Percentiles rank a stretch among this genome's conserved stretches.
These are phyloP conservation scores for Siphlonurus alternatus DNA, from an alignment of 2,888 invertebrate genomes.

Conservation along the genomic window DNA sequence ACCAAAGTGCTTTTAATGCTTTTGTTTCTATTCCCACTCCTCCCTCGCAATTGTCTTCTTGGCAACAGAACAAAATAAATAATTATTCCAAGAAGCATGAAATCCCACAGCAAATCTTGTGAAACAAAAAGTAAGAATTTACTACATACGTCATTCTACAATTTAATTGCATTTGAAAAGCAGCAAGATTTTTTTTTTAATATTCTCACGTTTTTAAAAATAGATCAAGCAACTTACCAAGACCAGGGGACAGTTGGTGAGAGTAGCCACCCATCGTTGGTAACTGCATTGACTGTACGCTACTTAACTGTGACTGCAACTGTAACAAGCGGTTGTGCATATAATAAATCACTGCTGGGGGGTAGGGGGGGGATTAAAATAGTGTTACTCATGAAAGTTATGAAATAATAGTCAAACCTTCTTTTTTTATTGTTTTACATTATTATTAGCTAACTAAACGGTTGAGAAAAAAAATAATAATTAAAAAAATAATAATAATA, in stretches of 20 bases:
- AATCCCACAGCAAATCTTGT: too few relatives aligned
- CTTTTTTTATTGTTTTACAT: constrained; percentile 3
- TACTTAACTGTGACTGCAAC: constrained; percentile 21
- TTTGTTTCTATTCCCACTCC: too few relatives aligned
- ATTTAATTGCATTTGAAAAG: too few relatives aligned
- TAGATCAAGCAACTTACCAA: constrained; percentile 26
- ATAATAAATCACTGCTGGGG: background rate
- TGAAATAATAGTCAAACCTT: background rate
- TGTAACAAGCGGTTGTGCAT: background rate
- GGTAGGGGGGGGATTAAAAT: background rate
- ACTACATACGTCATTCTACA: too few relatives aligned
- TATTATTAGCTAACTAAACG: too few relatives aligned
- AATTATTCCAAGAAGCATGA: too few relatives aligned
- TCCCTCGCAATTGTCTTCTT: too few relatives aligned
- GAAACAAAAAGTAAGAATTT: too few relatives aligned
- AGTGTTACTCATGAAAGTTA: constrained; percentile 1
- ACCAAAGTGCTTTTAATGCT: too few relatives aligned
- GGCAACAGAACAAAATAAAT: too few relatives aligned
- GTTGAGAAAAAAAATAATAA: too few relatives aligned
- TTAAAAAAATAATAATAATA: too few relatives aligned
- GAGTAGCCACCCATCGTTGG: constrained; percentile 28
- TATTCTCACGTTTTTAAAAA: background rate
- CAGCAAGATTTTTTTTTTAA: background rate
- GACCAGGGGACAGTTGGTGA: constrained; percentile 25
- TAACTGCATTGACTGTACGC: constrained; percentile 29